These are phyloP conservation scores for Propsilocerus akamusi DNA, from an alignment of 1,140 invertebrate species.

Conservation along the genomic window DNA sequence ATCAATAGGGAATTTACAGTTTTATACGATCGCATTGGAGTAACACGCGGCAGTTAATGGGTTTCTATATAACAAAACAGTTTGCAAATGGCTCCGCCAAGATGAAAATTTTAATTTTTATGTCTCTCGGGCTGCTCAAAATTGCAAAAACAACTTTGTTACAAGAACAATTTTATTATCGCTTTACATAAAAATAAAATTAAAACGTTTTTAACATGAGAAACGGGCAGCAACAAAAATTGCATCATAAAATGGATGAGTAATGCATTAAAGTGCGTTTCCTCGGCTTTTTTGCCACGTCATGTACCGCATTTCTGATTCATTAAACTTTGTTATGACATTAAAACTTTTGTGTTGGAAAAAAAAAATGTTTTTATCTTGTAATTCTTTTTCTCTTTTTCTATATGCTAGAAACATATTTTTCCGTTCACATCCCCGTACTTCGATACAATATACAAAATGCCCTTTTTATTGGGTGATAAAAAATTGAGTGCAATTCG, in stretches of 20 bases:
- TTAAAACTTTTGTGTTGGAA: no score
- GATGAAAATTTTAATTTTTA: constrained; percentile 1
- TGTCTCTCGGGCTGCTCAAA: not conserved
- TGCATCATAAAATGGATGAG: no score
- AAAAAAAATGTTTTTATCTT: not conserved
- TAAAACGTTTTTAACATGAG: not conserved
- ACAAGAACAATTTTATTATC: not conserved
- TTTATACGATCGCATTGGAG: not conserved
- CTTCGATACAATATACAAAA: no score
- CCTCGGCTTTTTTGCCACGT: not conserved
- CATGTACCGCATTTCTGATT: not conserved
- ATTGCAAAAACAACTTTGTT: not conserved
- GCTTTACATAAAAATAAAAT: constrained; percentile 4
- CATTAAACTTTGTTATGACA: constrained; percentile 1
- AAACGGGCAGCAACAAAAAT: not conserved
- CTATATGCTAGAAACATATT: not conserved
- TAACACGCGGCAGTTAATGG: not conserved
- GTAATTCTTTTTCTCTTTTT: not conserved
- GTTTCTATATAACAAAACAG: no score
- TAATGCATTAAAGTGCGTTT: not conserved
- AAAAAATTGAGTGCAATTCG: constrained; percentile 1
- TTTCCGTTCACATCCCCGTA: no score
- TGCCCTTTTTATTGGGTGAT: constrained; percentile 1
- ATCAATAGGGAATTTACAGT: not conserved
- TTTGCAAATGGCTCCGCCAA: not conserved